Base-by-base conservation (phyloP, 2,113 vertebrate genomes). In the Ellobius talpinus region DNA sequence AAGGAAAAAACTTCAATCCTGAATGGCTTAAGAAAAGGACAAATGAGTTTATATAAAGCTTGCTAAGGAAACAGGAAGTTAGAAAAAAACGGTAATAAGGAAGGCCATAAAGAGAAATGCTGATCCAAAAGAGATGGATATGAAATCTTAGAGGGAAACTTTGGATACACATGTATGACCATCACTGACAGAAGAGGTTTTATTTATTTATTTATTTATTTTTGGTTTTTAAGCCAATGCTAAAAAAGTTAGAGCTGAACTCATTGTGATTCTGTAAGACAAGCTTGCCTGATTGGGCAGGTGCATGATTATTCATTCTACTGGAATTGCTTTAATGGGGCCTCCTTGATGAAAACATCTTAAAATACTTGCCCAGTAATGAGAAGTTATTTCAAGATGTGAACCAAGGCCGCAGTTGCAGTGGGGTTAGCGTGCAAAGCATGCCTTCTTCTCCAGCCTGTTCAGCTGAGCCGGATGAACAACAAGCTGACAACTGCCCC, bases 21-120 rank as follows among this genome's bases (percentile, higher is more conserved):
- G 39, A 98, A 97, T 92, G 73, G 23, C 87, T 98, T 96, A 90
- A 97, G 95, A 84, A 97, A 91, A 92, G 63, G 90, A 90, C 93
- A 93, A 95, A 96, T 84, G 61, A 97, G 26, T 97, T 97, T 93
- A 95, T 93, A 82, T 92, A 96, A 98, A 98, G 96, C 68, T 95
- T 92, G 86, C 96, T 97, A 96, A 36, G 91, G 96, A 98, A 98
- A 97, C 95, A 97, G 97, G 98, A 98, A 98, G 95, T 96, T 74
- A 5, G 58, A 70, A 74, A 82, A n/a, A 82, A 39, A 29, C 36
- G 45, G 81, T 78, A 97, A 98, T 98, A 98, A 88, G 93, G 81
- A 92, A 85, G 87, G 63, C 81, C 73, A 36, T 96, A 97, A 88
- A 94, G 84, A 97, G 96, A 98, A 98, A 97, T 70, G 93, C 82